Conservation (phyloP, 2,113 vertebrate species). For the Calonectris borealis region DNA sequence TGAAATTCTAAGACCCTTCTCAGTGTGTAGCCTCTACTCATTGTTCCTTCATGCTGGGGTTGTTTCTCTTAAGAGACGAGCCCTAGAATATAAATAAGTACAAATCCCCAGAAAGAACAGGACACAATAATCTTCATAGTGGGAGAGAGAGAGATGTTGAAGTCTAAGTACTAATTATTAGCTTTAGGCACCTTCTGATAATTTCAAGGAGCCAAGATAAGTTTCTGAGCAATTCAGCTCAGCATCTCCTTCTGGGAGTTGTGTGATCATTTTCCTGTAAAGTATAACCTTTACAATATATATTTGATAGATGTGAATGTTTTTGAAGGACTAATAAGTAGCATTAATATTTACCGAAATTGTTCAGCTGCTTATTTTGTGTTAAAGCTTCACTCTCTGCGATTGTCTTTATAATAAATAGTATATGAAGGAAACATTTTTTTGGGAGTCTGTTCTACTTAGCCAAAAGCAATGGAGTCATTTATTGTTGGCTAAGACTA, state of each 20-base stretch:
- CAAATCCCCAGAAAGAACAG: background rate
- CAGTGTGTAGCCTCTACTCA: background rate
- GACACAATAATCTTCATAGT: background rate
- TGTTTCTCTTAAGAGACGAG: background rate
- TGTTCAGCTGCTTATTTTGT: background rate
- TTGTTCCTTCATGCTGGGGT: background rate
- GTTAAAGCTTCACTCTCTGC: background rate
- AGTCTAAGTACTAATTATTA: background rate
- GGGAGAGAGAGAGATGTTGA: background rate
- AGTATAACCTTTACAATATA: background rate
- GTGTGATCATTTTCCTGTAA: background rate
- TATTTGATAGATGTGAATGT: background rate
- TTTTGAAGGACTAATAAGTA: background rate
- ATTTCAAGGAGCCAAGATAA: background rate
- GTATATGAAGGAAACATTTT: background rate
- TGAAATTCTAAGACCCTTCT: background rate
- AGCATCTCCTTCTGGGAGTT: background rate
- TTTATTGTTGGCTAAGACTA: background rate
- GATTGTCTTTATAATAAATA: background rate
- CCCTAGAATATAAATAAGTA: background rate
- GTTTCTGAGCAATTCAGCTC: background rate
- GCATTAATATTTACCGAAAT: background rate
- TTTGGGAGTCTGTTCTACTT: conserved; percentile 17
- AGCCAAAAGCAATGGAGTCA: background rate
- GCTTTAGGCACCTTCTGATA: background rate